A percentile compares a stretch with the other conserved stretches of the same genome.
Conservation (phyloP, 2,888 invertebrate species). For the Ophraella communa region DNA sequence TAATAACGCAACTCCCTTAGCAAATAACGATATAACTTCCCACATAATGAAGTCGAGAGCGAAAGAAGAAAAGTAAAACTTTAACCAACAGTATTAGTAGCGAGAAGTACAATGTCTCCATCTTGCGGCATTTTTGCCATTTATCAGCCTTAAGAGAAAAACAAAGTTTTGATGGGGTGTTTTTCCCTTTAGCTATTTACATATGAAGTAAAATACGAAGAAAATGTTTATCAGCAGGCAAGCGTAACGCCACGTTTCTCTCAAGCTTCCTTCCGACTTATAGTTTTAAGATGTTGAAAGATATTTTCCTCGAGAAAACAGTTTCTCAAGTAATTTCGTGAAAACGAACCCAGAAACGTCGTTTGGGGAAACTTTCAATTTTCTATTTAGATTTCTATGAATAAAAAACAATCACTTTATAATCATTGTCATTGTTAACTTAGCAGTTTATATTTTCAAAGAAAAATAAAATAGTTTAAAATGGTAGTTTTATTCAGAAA, state of each 20-base stretch:
- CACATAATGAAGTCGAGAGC: slow-evolving; percentile 11
- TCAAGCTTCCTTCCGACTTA: neutral
- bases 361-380: slow-evolving; percentile 1
- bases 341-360: slow-evolving; percentile 13
- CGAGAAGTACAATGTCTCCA: slow-evolving; percentile 14
- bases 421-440: neutral
- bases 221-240: slow-evolving; percentile 20
- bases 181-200: slow-evolving; percentile 23
- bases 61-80: slow-evolving; percentile 11
- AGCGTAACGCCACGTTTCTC: slow-evolving; percentile 1
- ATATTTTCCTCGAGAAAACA: slow-evolving; percentile 22
- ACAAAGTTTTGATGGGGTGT: slow-evolving; percentile 27
- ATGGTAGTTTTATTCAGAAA: too few species aligned
- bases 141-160: slow-evolving; percentile 23
- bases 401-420: neutral
- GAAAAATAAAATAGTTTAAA: too few species aligned
- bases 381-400: neutral
- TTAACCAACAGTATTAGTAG: slow-evolving; percentile 1
- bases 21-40: slow-evolving; percentile 28
- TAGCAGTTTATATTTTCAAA: neutral
- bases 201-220: slow-evolving; percentile 24
- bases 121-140: slow-evolving; percentile 26
- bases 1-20: slow-evolving; percentile 26
- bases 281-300: slow-evolving; percentile 21
- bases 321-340: slow-evolving; percentile 21